A percentile compares a stretch with the other conserved stretches of the same genome.
Conservation (phyloP, 2,113 vertebrate species). For the Trichomycterus rosablanca region DNA sequence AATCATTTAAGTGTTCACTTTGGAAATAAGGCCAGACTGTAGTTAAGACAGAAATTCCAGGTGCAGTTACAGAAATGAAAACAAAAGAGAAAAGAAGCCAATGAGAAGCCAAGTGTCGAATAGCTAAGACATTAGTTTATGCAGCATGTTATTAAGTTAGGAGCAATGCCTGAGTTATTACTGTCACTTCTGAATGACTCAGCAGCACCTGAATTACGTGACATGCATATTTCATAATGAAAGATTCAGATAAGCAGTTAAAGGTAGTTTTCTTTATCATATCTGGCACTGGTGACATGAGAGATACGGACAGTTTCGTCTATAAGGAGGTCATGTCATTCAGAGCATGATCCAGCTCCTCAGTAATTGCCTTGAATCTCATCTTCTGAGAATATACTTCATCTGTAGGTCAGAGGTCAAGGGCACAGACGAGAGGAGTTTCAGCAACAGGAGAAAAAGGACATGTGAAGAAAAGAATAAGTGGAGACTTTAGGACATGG, state of each 20-base stretch:
- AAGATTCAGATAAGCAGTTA: not conserved
- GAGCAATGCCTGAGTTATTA: slow-evolving; percentile 8
- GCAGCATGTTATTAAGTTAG: slow-evolving; percentile 8
- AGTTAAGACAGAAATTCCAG: too few species aligned
- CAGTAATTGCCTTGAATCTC: slow-evolving; percentile 84
- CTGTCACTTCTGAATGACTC: too few species aligned
- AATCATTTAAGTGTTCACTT: too few species aligned
- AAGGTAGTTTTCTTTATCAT: slow-evolving; percentile 3
- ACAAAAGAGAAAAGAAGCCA: slow-evolving; percentile 11
- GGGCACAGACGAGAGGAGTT: slow-evolving; percentile 36
- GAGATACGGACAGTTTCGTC: slow-evolving; percentile 16
- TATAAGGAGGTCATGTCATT: slow-evolving; percentile 84
- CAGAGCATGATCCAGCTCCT: slow-evolving; percentile 85
- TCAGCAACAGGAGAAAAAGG: slow-evolving; percentile 32
- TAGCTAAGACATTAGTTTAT: slow-evolving; percentile 4
- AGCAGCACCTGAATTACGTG: not conserved
- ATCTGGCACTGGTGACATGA: not conserved
- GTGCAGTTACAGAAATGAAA: not conserved
- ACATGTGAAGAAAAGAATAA: slow-evolving; percentile 16
- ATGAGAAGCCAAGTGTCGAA: slow-evolving; percentile 11
- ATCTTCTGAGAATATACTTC: slow-evolving; percentile 88
- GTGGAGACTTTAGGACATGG: slow-evolving; percentile 20
- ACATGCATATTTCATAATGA: not conserved
- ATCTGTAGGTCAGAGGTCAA: slow-evolving; percentile 62
- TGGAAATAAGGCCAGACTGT: slow-evolving; percentile 7